A percentile compares a stretch with the other conserved stretches of the same genome.
These are phyloP conservation scores for Orientallactaga sibirica DNA, from an alignment of 2,797 vertebrate genomes.

Conservation along the genomic window DNA sequence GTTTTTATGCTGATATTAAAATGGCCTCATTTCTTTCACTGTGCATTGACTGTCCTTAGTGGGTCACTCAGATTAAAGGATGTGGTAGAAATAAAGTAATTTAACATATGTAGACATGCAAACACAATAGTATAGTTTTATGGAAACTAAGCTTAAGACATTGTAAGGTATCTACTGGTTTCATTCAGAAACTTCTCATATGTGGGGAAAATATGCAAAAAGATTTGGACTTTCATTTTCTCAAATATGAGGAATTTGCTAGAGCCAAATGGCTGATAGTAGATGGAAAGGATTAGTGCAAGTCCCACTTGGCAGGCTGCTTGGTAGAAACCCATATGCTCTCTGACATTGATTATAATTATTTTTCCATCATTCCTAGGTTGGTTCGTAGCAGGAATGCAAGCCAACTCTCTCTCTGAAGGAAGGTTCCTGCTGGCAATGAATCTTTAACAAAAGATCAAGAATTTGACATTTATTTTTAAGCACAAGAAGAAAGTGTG, in stretches of 20 bases:
- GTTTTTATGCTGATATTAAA: neutral
- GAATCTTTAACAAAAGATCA: conserved; percentile 79
- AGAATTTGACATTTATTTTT: conserved; percentile 77
- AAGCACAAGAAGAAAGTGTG: conserved; percentile 71
- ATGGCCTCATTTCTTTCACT: conserved; percentile 34
- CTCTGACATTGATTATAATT: conserved; percentile 72
- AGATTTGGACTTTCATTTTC: conserved; percentile 52
- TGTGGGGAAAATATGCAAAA: conserved; percentile 52
- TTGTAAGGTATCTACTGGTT: conserved; percentile 46
- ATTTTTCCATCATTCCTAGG: conserved; percentile 73
- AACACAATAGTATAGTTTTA: conserved; percentile 23
- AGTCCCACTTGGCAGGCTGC: conserved; percentile 53
- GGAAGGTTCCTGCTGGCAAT: conserved; percentile 70
- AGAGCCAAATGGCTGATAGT: neutral
- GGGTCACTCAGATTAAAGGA: conserved; percentile 8
- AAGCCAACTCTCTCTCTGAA: conserved; percentile 59
- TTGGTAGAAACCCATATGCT: conserved; percentile 65
- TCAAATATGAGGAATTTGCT: conserved; percentile 46
- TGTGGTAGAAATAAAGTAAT: conserved; percentile 9
- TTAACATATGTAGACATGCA: neutral
- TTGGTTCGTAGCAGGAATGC: conserved; percentile 66
- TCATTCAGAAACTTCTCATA: conserved; percentile 44
- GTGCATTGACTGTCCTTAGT: neutral
- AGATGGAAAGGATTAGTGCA: conserved; percentile 55
- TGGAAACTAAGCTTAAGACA: conserved; percentile 60